Evolutionary conservation across 2,797 vertebrate genomes (phyloP).

Genomic region (Chromobotia macracanthus): DNA sequence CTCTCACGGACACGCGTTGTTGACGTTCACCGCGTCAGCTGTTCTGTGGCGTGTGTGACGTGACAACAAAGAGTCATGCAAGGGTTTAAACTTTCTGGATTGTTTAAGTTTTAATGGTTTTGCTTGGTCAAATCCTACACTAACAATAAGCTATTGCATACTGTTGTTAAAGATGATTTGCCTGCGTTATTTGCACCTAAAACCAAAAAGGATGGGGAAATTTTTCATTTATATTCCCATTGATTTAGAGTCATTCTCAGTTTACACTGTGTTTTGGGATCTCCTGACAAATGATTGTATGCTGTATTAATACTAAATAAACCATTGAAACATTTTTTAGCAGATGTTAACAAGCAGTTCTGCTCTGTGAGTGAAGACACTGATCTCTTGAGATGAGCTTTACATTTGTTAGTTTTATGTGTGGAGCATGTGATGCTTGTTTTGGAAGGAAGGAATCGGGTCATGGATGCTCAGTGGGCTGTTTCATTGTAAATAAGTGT

Average conservation of each 20-base stretch:
- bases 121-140: not conserved
- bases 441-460: slow-evolving; percentile 50
- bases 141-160: not conserved
- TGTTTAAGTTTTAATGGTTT: not conserved
- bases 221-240: not conserved
- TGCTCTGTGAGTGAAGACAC: not conserved
- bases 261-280: no score
- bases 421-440: slow-evolving; percentile 21
- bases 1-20: slow-evolving; percentile 59
- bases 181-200: not conserved
- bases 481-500: slow-evolving; percentile 30
- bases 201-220: not conserved
- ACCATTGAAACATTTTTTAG: not conserved
- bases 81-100: slow-evolving; percentile 3
- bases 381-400: not conserved
- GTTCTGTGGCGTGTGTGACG: slow-evolving; percentile 15
- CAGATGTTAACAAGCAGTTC: not conserved
- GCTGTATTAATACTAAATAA: no score
- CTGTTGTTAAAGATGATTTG: not conserved
- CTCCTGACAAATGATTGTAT: no score
- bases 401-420: not conserved
- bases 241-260: no score
- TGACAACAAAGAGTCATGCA: slow-evolving; percentile 11
- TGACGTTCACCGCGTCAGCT: slow-evolving; percentile 32
- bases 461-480: slow-evolving; percentile 57